Conservation (phyloP, 92 coral and sea anemone species). For the Epizoanthus fatuus region DNA sequence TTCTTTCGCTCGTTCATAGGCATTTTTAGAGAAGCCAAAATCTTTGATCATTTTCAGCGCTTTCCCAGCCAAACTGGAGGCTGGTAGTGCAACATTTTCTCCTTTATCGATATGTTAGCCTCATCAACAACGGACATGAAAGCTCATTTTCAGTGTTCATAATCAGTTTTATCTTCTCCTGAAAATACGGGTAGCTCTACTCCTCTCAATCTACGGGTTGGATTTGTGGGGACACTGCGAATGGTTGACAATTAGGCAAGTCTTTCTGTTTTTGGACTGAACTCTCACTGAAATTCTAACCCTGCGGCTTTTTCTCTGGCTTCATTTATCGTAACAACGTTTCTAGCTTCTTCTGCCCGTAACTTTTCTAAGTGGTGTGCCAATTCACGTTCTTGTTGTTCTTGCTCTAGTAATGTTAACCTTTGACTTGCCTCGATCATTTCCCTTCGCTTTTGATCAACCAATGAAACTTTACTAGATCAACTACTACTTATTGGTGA, state of each 20-base stretch:
- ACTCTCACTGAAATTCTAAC: not conserved
- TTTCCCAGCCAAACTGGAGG: constrained; percentile 61
- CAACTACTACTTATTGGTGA: not conserved
- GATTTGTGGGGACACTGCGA: too few relatives aligned
- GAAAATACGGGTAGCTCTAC: constrained; percentile 63
- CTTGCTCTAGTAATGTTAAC: not conserved
- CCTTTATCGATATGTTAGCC: constrained; percentile 37
- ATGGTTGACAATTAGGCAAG: too few relatives aligned
- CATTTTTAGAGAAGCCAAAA: constrained; percentile 56
- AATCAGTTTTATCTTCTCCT: constrained; percentile 55
- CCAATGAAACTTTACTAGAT: not conserved
- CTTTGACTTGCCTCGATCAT: not conserved
- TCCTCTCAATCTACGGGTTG: constrained; percentile 38
- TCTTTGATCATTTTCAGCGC: constrained; percentile 52
- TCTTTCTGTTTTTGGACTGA: too few relatives aligned
- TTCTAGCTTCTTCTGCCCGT: not conserved
- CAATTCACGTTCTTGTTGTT: not conserved
- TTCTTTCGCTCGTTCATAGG: constrained; percentile 61
- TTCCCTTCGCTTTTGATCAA: not conserved
- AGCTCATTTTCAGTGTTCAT: constrained; percentile 61
- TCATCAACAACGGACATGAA: constrained; percentile 50
- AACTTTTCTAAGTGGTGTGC: not conserved
- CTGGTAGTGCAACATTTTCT: constrained; percentile 47
- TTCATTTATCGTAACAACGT: not conserved
- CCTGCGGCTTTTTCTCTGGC: not conserved